Evolutionary conservation across 2,113 vertebrate species (phyloP).

Genomic region (Labrus mixtus): DNA sequence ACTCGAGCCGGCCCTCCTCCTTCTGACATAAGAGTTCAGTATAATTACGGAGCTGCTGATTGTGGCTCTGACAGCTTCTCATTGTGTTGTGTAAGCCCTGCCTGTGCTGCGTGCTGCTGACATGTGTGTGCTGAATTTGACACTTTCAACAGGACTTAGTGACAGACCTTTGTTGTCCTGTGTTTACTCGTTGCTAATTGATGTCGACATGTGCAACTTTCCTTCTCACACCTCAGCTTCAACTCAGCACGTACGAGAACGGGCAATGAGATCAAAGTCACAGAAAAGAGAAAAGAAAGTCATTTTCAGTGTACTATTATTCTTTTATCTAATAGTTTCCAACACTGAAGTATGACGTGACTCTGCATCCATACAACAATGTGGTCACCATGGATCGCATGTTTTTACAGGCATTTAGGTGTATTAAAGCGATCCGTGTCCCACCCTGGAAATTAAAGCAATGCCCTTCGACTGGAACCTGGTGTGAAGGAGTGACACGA

Average conservation of each 20-base stretch:
- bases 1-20: conserved; percentile 21
- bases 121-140: conserved; percentile 65
- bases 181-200: conserved; percentile 81
- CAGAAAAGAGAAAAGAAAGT: not conserved
- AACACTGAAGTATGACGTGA: conserved; percentile 8
- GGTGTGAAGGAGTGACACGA: conserved; percentile 19
- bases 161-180: conserved; percentile 73
- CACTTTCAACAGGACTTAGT: conserved; percentile 63
- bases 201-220: conserved; percentile 64
- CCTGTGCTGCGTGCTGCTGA: conserved; percentile 52
- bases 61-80: conserved; percentile 64
- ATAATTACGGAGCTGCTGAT: conserved; percentile 53
- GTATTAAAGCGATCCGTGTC: conserved; percentile 26
- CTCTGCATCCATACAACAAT: conserved; percentile 13
- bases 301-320: not conserved
- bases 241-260: not conserved
- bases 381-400: conserved; percentile 8
- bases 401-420: conserved; percentile 45
- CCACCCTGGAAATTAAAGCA: conserved; percentile 46
- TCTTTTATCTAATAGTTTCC: not conserved
- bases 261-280: not conserved
- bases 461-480: conserved; percentile 37
- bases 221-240: not conserved
- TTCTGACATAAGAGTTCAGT: conserved; percentile 36
- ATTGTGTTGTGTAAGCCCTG: conserved; percentile 55